Base-by-base conservation (phyloP, 2,797 vertebrate genomes). In the Pipistrellus pipistrellus region DNA sequence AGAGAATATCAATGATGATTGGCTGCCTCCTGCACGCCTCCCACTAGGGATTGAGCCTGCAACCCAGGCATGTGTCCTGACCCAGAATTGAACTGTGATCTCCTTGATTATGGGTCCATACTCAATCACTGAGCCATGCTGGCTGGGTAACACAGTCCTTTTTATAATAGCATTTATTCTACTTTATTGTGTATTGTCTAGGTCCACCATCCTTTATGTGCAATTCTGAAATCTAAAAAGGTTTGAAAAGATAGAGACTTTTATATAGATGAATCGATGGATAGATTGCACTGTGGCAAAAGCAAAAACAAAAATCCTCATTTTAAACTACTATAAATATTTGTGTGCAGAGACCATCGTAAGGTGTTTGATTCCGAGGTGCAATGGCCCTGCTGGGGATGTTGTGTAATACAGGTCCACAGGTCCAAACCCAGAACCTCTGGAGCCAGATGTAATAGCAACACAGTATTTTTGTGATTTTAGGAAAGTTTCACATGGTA, bases 211-310 rank as follows among this genome's bases (percentile, higher is more conserved):
- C 8, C 13, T 18, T 81, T 77, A n/a, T 41, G 13, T 91, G 76
- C 44, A 83, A 73, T 46, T 93, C n/a, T 69, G n/a, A 93, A 73
- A 71, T 69, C 35, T 81, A 83, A 57, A 69, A 88, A 68, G 30
- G 17, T 55, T 38, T 78, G 46, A 91, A 91, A 88, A 85, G 53
- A 92, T 6, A 35, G 53, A 77, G 77, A 23, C 51, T 76, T n/a
- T 20, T 27, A 76, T 46, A 64, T 2, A 53, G 73, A 53, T 35
- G 23, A 46, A 57, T 69, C 3, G 10, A 55, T 14, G 69, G 15
- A 48, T 27, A 84, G 20, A 17, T 82, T 85, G 48, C 0, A 62
- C 51, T 82, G 77, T 46, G 84, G 46, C 64, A 66, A 72, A 41
- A 38, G 2, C 38, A 78, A 78, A 35, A n/a, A 48, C 23, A 62